Evolutionary conservation across 2,113 vertebrate species (phyloP).

Genomic region (Struthidea cinerea): DNA sequence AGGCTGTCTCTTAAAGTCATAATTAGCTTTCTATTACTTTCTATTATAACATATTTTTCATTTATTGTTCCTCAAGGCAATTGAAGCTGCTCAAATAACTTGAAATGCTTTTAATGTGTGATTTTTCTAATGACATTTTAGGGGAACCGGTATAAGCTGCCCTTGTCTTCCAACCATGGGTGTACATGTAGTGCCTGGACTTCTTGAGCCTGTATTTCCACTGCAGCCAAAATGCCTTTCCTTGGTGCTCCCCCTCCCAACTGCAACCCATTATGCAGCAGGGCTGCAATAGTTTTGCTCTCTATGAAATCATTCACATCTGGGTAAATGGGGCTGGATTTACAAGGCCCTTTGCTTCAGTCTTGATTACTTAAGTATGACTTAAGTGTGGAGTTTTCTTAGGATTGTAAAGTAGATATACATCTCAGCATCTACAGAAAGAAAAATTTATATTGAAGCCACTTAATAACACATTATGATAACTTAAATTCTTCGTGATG

Average conservation of each 20-base stretch:
- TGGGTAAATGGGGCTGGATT: not conserved
- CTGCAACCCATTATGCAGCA: not conserved
- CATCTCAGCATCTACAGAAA: not conserved
- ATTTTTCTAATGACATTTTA: not conserved
- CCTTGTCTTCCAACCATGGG: not conserved
- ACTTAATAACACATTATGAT: not conserved
- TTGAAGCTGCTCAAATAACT: not conserved
- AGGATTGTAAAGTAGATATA: not conserved
- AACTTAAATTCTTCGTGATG: not conserved
- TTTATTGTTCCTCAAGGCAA: not conserved
- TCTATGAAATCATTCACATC: not conserved
- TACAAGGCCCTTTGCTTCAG: not conserved
- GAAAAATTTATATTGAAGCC: not conserved
- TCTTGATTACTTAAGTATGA: not conserved
- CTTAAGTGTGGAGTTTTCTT: not conserved
- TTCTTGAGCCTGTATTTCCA: not conserved
- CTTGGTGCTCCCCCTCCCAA: not conserved
- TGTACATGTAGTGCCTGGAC: not conserved
- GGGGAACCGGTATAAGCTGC: not conserved
- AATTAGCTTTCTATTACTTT: constrained; percentile 29
- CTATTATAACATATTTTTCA: not conserved
- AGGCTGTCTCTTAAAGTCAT: not conserved
- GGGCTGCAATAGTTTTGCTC: not conserved
- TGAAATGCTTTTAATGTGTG: not conserved
- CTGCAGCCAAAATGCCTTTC: not conserved